These are phyloP conservation scores for Anguilla marmorata DNA, from an alignment of 2,797 vertebrate species.

Conservation along the genomic window DNA sequence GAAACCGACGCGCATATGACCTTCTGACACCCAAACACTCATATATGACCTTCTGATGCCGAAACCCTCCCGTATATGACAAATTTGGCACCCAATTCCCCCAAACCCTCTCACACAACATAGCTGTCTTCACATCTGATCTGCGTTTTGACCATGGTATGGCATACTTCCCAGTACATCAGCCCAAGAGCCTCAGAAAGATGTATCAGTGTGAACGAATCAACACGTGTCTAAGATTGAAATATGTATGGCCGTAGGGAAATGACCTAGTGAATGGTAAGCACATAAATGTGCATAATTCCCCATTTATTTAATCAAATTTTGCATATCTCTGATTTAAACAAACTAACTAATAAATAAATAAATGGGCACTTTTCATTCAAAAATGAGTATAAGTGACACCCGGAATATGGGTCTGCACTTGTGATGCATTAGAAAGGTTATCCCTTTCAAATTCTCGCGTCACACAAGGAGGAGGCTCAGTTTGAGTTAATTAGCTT, in stretches of 20 bases:
- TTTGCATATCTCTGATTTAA: background rate
- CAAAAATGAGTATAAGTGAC: background rate
- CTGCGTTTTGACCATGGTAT: background rate
- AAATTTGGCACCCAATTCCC: background rate
- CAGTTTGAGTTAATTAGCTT: constrained; percentile 47
- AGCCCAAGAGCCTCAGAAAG: background rate
- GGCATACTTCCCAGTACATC: background rate
- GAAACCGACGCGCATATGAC: background rate
- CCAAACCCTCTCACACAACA: background rate
- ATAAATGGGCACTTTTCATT: background rate
- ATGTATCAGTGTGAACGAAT: background rate
- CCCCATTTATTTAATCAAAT: background rate
- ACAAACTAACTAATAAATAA: background rate
- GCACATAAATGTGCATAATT: background rate
- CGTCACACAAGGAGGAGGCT: constrained; percentile 36
- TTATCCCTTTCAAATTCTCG: constrained; percentile 34
- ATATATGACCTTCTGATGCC: background rate
- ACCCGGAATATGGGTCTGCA: constrained; percentile 5
- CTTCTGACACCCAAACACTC: background rate
- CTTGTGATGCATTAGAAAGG: constrained; percentile 32
- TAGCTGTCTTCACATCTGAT: background rate
- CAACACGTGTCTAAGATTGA: background rate
- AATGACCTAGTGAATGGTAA: background rate
- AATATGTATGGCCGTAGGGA: background rate
- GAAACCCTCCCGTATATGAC: background rate